Evolutionary conservation across 2,113 vertebrate genomes (phyloP), one percentile per base, ranked within the genome.

Genomic region (Onychostruthus taczanowskii): DNA sequence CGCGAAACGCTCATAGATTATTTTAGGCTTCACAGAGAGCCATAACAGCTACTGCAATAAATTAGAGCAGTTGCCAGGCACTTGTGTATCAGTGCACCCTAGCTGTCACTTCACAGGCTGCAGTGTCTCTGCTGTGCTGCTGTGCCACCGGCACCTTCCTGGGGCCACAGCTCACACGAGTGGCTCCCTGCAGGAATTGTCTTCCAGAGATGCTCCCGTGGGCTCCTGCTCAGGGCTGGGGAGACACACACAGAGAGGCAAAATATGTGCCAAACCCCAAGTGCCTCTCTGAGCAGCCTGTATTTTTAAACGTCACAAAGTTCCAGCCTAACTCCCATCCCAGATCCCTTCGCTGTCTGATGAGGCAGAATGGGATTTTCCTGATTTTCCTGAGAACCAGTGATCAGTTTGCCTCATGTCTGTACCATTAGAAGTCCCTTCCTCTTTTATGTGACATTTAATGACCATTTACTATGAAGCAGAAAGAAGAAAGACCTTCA

Each of bases 11-110:
- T 96, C 92, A 84, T 94, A 94, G 88, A 96, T 96, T 94, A 96
- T 94, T 96, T 95, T n/a, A 84, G 90, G 92, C 89, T 96, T 97
- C 96, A 97, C 92, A 84, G 93, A 93, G 93, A 94, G 92, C 76
- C 88, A 22, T 17, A 81, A 53, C 68, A 93, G 90, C 49, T 13
- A n/a, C 76, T 73, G 96, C 90, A 92, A 93, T 95, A 94, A 95
- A 95, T 96, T 31, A 92, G 76, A 96, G 74, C 90, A 76, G 90
- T 93, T 96, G 83, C 85, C 93, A 96, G 92, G 83, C 92, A 78
- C 94, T 96, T 95, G 58, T 94, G 95, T 89, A 11, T 92, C 94
- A 95, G 85, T 96, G 94, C 94, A 93, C 94, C 92, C 94, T 97
- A 96, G 95, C 95, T 96, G 94, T 76, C 88, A 28, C 89, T 90